phyloP scores from a whole-genome alignment of 2,888 invertebrate species.

The Ryuthela nishihirai region DNA sequence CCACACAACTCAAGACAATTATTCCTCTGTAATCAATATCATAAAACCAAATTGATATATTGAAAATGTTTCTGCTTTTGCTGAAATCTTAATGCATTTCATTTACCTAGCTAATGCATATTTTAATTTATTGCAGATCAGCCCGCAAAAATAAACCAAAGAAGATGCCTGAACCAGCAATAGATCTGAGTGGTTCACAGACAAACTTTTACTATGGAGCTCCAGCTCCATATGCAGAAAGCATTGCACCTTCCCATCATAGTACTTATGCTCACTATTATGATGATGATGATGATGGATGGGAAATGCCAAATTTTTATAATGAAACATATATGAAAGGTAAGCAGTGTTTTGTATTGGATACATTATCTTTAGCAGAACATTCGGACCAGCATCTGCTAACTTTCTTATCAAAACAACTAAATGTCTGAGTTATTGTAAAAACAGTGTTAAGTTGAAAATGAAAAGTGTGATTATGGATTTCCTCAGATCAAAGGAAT shows the following conservation, averaged over 20 bases:
- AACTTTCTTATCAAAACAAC: no score
- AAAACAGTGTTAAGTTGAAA: no score
- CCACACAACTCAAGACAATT: no score
- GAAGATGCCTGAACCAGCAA: conserved; percentile 43
- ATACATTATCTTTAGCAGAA: not conserved
- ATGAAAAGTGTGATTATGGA: no score
- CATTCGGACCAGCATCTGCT: no score
- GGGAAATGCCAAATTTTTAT: conserved; percentile 97
- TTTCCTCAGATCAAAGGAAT: no score
- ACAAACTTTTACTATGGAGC: conserved; percentile 96
- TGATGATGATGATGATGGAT: conserved; percentile 77
- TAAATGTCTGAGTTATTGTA: no score
- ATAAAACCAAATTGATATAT: no score
- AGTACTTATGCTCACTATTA: conserved; percentile 94
- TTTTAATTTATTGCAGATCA: conserved; percentile 21
- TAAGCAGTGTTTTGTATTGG: conserved; percentile 1
- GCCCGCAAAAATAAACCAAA: conserved; percentile 35
- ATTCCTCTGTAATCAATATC: no score
- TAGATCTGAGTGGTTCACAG: conserved; percentile 84
- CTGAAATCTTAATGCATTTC: no score
- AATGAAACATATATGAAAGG: conserved; percentile 91
- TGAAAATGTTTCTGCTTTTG: no score
- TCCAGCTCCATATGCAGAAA: conserved; percentile 90
- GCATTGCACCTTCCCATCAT: conserved; percentile 91
- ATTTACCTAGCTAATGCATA: no score